Evolutionary conservation across 1,140 invertebrate genomes (phyloP).

Genomic region (Macrocentrus cingulum): DNA sequence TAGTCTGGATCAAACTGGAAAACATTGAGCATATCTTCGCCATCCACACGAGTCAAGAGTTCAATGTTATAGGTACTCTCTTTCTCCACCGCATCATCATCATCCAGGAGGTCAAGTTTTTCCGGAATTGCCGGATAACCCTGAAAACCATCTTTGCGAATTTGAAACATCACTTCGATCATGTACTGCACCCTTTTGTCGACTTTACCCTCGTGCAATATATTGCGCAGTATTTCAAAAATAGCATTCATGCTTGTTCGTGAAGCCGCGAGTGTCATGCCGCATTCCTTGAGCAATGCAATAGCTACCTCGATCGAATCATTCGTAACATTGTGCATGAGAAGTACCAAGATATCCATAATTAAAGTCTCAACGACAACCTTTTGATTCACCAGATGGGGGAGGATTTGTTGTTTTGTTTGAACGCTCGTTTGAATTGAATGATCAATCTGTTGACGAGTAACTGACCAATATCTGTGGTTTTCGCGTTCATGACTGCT

Average conservation of each 20-base stretch:
- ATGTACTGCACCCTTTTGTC: slow-evolving; percentile 91
- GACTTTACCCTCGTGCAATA: slow-evolving; percentile 90
- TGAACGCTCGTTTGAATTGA: slow-evolving; percentile 91
- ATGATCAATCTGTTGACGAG: slow-evolving; percentile 88
- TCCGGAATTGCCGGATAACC: slow-evolving; percentile 85
- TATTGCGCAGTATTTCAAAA: slow-evolving; percentile 92
- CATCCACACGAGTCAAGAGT: slow-evolving; percentile 84
- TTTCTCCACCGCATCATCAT: slow-evolving; percentile 92
- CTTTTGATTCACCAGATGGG: slow-evolving; percentile 96
- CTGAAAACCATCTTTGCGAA: slow-evolving; percentile 96
- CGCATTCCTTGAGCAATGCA: slow-evolving; percentile 95
- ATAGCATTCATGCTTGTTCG: slow-evolving; percentile 90
- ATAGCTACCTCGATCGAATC: slow-evolving; percentile 98
- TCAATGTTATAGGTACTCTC: slow-evolving; percentile 94
- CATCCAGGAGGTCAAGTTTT: slow-evolving; percentile 93
- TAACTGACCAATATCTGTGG: slow-evolving; percentile 96
- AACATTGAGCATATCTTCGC: slow-evolving; percentile 92
- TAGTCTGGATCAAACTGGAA: slow-evolving; percentile 95
- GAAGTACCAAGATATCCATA: slow-evolving; percentile 90
- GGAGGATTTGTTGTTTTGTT: slow-evolving; percentile 94
- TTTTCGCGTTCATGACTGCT: slow-evolving; percentile 95
- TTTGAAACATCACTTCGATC: slow-evolving; percentile 98
- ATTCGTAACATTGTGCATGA: slow-evolving; percentile 93
- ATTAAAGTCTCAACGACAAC: slow-evolving; percentile 96
- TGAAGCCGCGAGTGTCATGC: slow-evolving; percentile 88